Percentiles rank a stretch among this genome's conserved stretches.
Evolutionary conservation across 37 sponge, comb jelly and placozoan genomes (phyloP).

Genomic region (Dysidea cf. avara): DNA sequence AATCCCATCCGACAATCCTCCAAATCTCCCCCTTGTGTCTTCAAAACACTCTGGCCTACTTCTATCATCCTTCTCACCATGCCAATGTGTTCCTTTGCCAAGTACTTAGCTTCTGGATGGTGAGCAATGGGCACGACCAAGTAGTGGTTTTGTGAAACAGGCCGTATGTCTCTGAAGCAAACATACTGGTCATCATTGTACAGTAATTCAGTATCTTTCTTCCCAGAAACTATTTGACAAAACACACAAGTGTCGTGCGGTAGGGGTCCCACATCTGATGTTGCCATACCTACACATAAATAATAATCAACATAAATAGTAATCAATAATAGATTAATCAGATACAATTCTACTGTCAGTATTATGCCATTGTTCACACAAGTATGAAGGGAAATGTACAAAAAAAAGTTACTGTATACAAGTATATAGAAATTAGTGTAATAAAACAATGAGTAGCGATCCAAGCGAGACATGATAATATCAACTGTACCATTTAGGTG

Average conservation of each 20-base stretch:
- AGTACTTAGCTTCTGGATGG: constrained; percentile 25
- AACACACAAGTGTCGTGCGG: constrained; percentile 42
- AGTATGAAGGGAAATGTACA: no score
- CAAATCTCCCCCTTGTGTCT: constrained; percentile 30
- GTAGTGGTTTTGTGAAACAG: constrained; percentile 74
- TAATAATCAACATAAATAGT: no score
- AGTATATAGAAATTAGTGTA: no score
- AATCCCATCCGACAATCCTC: constrained; percentile 79
- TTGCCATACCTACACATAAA: no score
- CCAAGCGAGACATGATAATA: no score
- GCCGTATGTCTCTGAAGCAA: constrained; percentile 72
- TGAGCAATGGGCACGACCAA: constrained; percentile 68
- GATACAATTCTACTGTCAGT: no score
- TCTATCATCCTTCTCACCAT: constrained; percentile 66
- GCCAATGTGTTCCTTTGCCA: constrained; percentile 33
- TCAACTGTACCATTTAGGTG: no score
- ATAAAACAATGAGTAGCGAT: no score
- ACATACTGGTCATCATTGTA: constrained; percentile 75
- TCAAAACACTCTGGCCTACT: constrained; percentile 50
- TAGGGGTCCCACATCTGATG: no score
- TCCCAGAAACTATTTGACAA: constrained; percentile 49
- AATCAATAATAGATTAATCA: no score
- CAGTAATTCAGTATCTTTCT: constrained; percentile 38
- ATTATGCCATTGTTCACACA: no score
- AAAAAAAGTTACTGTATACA: no score